Percentiles rank a stretch among this genome's conserved stretches.
phyloP scores from a whole-genome alignment of 1,140 invertebrate species.

The Calephelis virginiensis region DNA sequence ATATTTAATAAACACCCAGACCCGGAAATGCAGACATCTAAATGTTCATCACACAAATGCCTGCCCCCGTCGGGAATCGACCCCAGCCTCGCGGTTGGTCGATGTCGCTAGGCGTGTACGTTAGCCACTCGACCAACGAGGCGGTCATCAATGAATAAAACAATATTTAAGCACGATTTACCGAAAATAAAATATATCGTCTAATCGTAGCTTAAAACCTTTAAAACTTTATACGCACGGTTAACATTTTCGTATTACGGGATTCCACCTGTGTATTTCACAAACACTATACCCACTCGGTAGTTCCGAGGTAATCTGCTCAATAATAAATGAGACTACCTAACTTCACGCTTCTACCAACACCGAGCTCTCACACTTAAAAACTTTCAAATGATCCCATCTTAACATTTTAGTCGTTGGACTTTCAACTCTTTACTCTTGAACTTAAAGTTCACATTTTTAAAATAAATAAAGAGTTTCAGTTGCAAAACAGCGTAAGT shows the following conservation, averaged over 20 bases:
- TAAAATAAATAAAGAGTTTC: slow-evolving; percentile 24
- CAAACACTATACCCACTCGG: slow-evolving; percentile 21
- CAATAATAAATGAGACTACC: slow-evolving; percentile 72
- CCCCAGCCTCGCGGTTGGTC: too few relatives aligned
- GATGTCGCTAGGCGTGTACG: too few relatives aligned
- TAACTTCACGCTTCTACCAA: slow-evolving; percentile 62
- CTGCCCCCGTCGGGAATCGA: too few relatives aligned
- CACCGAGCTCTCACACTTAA: slow-evolving; percentile 57
- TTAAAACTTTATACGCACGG: slow-evolving; percentile 15
- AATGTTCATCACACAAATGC: too few relatives aligned
- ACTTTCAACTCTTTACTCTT: slow-evolving; percentile 37
- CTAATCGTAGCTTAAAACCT: slow-evolving; percentile 11
- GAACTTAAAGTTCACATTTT: slow-evolving; percentile 30
- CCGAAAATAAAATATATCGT: background rate
- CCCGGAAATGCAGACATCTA: too few relatives aligned
- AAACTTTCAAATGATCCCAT: slow-evolving; percentile 55
- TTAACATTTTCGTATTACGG: slow-evolving; percentile 15
- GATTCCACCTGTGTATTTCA: slow-evolving; percentile 13
- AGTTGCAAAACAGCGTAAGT: slow-evolving; percentile 35
- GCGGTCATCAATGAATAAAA: too few relatives aligned
- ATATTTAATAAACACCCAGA: too few relatives aligned
- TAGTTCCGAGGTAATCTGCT: slow-evolving; percentile 48
- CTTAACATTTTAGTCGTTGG: slow-evolving; percentile 25
- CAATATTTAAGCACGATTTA: background rate
- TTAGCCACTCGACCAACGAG: too few relatives aligned